Conservation (phyloP, 2,113 vertebrate genomes). For the Amphiprion percula region DNA sequence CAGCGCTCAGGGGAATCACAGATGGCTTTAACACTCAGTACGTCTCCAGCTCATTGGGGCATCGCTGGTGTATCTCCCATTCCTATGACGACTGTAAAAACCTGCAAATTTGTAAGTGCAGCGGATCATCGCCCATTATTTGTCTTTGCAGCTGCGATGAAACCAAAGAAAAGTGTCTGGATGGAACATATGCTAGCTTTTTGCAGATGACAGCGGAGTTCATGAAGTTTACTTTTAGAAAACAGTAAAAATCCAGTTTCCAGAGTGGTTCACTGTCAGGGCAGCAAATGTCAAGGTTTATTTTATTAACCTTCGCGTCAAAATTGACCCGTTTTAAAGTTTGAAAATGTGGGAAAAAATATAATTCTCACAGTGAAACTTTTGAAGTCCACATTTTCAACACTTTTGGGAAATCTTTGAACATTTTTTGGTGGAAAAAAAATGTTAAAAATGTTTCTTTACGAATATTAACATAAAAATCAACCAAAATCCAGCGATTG, state of each 20-base stretch:
- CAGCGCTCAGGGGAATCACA: constrained; percentile 37
- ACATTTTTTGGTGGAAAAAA: too few relatives aligned
- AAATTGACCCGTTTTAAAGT: too few relatives aligned
- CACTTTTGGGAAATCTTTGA: too few relatives aligned
- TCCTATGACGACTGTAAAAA: constrained; percentile 34
- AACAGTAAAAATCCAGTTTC: not conserved
- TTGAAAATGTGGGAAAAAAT: too few relatives aligned
- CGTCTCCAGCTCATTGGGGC: constrained; percentile 55
- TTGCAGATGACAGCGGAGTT: not conserved
- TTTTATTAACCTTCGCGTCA: too few relatives aligned
- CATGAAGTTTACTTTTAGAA: not conserved
- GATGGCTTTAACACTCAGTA: constrained; percentile 41
- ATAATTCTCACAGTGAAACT: too few relatives aligned
- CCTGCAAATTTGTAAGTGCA: constrained; percentile 28
- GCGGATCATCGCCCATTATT: not conserved
- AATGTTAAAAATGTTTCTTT: too few relatives aligned
- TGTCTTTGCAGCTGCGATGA: not conserved
- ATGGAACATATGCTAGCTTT: not conserved
- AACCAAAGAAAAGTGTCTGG: constrained; percentile 23
- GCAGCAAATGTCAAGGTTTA: too few relatives aligned
- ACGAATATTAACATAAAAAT: too few relatives aligned
- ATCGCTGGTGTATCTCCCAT: not conserved
- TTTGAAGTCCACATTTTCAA: too few relatives aligned
- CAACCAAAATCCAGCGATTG: too few relatives aligned
- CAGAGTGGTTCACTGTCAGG: not conserved